Base-by-base conservation (phyloP, 2,888 invertebrate species). In the Melikaiella ostensackeni region DNA sequence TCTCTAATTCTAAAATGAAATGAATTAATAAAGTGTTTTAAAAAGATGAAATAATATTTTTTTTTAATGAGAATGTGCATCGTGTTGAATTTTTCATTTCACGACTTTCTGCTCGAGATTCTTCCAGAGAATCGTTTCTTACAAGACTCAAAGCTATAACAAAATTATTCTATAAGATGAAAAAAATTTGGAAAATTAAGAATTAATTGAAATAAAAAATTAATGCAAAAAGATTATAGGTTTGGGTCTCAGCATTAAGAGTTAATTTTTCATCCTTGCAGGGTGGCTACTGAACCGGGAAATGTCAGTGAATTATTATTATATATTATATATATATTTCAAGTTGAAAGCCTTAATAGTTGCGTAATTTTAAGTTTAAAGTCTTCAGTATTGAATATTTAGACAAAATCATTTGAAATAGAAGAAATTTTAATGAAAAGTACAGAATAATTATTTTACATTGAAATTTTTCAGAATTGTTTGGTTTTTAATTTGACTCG, bases 161-260 rank as follows among this genome's bases (percentile, higher is more conserved):
- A 16, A 64, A 33, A 38, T 21, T 24, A 6, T 8, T 16, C 16
- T 42, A 24, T 42, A 19, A 42, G 2, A 21, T 42, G 6, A 4
- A 35, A 38, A 63, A 42, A 24, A 6, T 21, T 63, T 38, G 7
- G 11, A 64, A 6, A 42, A 16, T 42, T 4, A 66, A 27, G 27
- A 16, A 46, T 30, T 7, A 21, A 30, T 27, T 46, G 21, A 46
- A 30, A 9, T 27, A 2, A 46, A 27, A 19, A 4, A 46, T 7
- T 42, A 13, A 16, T 38, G 6, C 9, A 8, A 46, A 19, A 27
- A 46, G 1, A 27, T 19, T 46, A 6, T 66, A 50, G 70, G 50
- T 70, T 70, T 50, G 46, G 27, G n/a, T 70, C 50, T 70, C 55
- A 16, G n/a, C 9, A n/a, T 70, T 50, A 33, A n/a, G 50, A 70